phyloP scores from a whole-genome alignment of 1,140 invertebrate species.

The Phenacoccus solenopsis region DNA sequence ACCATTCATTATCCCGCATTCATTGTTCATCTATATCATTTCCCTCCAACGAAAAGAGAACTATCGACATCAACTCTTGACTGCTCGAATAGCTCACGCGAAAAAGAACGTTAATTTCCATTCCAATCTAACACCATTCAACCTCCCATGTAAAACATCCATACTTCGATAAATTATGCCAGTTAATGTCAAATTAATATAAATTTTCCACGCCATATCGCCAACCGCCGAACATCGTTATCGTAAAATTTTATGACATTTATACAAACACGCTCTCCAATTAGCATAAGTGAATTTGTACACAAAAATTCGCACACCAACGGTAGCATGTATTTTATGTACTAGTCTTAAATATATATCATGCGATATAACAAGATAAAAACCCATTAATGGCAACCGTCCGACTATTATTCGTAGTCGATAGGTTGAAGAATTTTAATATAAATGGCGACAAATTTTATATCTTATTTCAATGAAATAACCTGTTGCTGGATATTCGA shows the following conservation, averaged over 20 bases:
- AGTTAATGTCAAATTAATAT: no score
- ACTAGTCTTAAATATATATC: background rate
- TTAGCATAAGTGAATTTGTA: background rate
- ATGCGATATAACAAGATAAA: background rate
- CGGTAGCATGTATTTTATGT: background rate
- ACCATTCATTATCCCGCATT: no score
- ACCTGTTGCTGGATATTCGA: no score
- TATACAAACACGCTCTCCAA: background rate
- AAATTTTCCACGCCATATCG: no score
- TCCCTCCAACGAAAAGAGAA: no score
- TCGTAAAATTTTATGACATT: conserved; percentile 3
- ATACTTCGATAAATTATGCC: background rate
- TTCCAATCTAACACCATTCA: background rate
- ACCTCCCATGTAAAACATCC: background rate
- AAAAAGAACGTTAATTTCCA: background rate
- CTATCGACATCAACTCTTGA: no score
- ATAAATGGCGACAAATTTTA: conserved; percentile 3
- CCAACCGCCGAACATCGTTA: background rate
- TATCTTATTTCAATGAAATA: background rate
- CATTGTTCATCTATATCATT: no score
- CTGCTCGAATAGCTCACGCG: no score
- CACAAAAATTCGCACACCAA: background rate
- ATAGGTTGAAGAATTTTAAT: background rate
- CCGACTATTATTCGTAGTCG: background rate
- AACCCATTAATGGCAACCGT: background rate